Conservation (phyloP, 2,888 invertebrate species). For the Tuberolachnus salignus region DNA sequence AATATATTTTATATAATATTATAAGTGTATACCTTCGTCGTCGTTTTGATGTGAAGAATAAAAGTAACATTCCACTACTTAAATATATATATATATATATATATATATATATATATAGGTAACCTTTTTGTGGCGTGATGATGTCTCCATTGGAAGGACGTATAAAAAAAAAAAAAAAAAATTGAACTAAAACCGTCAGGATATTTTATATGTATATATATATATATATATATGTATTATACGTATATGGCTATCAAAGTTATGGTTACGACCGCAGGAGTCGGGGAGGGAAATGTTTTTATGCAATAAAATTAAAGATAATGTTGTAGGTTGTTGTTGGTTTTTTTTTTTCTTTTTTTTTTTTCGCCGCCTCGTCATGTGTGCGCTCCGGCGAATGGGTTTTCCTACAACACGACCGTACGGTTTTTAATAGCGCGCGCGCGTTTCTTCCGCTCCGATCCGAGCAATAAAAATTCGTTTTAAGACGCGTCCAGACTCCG, state of each 20-base stretch:
- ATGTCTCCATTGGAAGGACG: conserved; percentile 48
- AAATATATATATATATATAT: no score
- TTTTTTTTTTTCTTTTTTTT: neutral
- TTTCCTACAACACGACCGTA: neutral
- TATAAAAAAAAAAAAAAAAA: conserved; percentile 20
- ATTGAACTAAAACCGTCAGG: conserved; percentile 53
- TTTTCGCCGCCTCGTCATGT: conserved; percentile 19
- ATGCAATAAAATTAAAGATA: conserved; percentile 54
- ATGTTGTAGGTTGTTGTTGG: conserved; percentile 43
- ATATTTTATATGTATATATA: neutral
- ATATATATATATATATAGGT: neutral
- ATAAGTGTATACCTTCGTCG: neutral
- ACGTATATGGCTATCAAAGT: conserved; percentile 42
- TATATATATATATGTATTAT: neutral
- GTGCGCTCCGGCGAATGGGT: conserved; percentile 20
- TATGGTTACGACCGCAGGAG: conserved; percentile 35
- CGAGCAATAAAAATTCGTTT: conserved; percentile 44
- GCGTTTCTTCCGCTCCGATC: conserved; percentile 15
- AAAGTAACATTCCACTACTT: conserved; percentile 35
- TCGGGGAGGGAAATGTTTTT: conserved; percentile 14
- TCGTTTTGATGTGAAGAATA: conserved; percentile 31
- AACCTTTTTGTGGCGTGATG: conserved; percentile 47
- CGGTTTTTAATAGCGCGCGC: conserved; percentile 47
- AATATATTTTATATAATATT: neutral
- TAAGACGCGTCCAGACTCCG: conserved; percentile 23